A percentile compares a stretch with the other conserved stretches of the same genome.
phyloP scores from a whole-genome alignment of 2,113 vertebrate species.

The Trachemys scripta region DNA sequence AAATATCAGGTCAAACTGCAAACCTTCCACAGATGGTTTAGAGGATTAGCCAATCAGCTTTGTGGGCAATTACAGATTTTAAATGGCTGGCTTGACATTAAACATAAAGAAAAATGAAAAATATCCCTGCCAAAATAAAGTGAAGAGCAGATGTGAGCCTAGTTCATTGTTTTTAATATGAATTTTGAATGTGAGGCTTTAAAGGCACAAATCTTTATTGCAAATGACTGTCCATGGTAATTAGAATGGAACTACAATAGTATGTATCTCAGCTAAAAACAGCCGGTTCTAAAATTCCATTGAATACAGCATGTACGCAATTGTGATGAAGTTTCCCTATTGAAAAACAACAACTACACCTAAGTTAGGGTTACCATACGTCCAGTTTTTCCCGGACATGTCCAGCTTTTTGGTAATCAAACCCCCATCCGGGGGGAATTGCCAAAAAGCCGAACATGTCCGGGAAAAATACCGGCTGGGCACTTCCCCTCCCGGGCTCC shows the following conservation, averaged over 20 bases:
- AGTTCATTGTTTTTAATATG: neutral
- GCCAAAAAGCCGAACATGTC: no score
- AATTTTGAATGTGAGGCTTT: neutral
- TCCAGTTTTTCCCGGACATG: no score
- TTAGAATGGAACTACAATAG: neutral
- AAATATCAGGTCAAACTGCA: neutral
- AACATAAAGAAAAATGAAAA: neutral
- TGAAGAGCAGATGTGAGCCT: neutral
- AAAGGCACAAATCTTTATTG: neutral
- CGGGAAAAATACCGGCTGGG: no score
- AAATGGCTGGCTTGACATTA: neutral
- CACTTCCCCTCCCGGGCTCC: no score
- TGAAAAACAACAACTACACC: neutral
- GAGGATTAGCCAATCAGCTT: neutral
- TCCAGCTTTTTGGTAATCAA: no score
- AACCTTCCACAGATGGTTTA: neutral
- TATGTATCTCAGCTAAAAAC: neutral
- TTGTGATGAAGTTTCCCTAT: neutral
- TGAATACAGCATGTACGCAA: neutral
- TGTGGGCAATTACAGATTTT: neutral
- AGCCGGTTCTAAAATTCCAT: neutral
- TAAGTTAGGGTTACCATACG: neutral
- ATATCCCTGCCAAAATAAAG: neutral
- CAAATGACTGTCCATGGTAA: neutral
- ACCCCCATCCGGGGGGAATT: no score